phyloP scores from a whole-genome alignment of 2,113 vertebrate species.

The Elaphurus davidianus region DNA sequence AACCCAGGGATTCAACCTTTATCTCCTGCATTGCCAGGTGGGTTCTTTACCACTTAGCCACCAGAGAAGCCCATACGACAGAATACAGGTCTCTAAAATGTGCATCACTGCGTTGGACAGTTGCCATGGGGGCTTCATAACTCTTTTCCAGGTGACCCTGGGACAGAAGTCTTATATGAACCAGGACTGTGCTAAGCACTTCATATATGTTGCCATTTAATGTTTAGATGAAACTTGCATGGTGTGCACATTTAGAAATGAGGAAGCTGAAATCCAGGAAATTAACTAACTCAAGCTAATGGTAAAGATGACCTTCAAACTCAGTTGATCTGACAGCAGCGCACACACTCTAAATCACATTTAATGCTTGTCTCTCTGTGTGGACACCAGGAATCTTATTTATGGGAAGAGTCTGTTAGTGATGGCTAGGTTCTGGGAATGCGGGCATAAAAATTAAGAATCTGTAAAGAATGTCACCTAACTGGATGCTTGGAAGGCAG shows the following conservation, averaged over 20 bases:
- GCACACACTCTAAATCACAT: no score
- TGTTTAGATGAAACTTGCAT: not conserved
- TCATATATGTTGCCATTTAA: not conserved
- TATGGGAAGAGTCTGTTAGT: not conserved
- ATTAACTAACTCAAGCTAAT: not conserved
- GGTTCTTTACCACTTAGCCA: not conserved
- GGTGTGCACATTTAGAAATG: not conserved
- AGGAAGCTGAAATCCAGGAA: not conserved
- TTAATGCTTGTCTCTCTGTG: not conserved
- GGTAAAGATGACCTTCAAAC: not conserved
- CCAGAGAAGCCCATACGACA: not conserved
- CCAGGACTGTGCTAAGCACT: not conserved
- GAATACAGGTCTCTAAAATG: not conserved
- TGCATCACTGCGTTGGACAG: not conserved
- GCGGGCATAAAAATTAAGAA: not conserved
- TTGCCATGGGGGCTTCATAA: accelerated
- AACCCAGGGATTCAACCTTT: not conserved
- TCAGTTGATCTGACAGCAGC: not conserved
- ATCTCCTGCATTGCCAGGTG: not conserved
- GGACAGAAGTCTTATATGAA: not conserved
- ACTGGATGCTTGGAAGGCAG: not conserved
- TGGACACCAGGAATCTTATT: not conserved
- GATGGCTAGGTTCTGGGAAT: not conserved
- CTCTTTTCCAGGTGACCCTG: not conserved
- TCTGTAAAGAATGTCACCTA: not conserved